Base-by-base conservation (phyloP, 2,113 vertebrate species). In the Hylia prasina region DNA sequence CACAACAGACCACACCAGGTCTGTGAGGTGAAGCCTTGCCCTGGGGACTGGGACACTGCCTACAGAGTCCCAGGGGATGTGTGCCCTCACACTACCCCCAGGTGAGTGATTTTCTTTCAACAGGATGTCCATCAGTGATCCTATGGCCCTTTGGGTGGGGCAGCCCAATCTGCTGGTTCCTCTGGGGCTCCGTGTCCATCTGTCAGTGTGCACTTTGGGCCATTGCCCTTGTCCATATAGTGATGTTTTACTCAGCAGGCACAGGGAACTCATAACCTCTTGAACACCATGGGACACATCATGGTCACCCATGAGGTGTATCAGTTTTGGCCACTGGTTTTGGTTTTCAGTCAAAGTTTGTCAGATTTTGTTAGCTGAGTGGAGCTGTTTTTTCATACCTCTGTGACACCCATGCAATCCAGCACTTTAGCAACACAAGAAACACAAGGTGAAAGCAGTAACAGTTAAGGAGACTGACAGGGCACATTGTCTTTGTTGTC, bases 151-250 rank as follows among this genome's bases (percentile, higher is more conserved):
- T 56, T 48, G 17, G 8, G 17, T 48, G 22, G 25, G 27, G 8
- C 1, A 11, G 0, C 17, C 7, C 0, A 0, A 11, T 28, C 48
- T 56, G 8, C 27, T 42, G 40, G 21, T 25, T 69, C 19, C 28
- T 6, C 35, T 42, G 31, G 28, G 8, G 10, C 31, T 33, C 31
- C 0, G 1, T 25, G 15, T 54, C 31, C 10, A 31, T 50, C 47
- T 30, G 6, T 54, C 31, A 35, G 9, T 6, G 25, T 5, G 12
- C 3, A 6, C 54, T 61, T 47, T 48, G 54, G 21, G 5, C 6
- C 3, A 14, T 10, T 40, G 27, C 33, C 56, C 12, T 31, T 21
- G 8, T 39, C 39, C 21, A 4, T 1, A 5, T 14, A 28, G 19
- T 9, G 24, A 4, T 4, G 30, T 14, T 33, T 23, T 42, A 8